phyloP scores from a whole-genome alignment of 2,888 invertebrate species.

The Stenurella melanura region DNA sequence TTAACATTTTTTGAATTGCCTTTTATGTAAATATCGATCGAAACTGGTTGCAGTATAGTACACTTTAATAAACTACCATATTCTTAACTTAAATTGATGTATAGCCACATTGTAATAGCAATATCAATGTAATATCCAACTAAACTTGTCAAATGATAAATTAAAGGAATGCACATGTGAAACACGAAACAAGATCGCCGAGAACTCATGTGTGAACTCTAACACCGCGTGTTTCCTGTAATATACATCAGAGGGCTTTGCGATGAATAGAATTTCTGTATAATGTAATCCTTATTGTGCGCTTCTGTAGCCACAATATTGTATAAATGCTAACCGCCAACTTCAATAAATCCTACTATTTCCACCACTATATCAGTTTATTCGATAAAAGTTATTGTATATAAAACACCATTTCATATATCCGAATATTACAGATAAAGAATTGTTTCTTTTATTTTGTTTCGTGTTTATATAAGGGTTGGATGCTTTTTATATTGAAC shows the following conservation, averaged over 20 bases:
- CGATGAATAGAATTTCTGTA: conserved; percentile 49
- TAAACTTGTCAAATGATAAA: conserved; percentile 33
- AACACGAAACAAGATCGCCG: conserved; percentile 47
- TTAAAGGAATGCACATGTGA: conserved; percentile 42
- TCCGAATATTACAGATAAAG: conserved; percentile 22
- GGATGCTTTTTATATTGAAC: conserved; percentile 15
- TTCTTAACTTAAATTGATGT: not conserved
- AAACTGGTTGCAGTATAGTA: too few relatives aligned
- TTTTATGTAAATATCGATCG: too few relatives aligned
- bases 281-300: conserved; percentile 54
- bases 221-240: conserved; percentile 52
- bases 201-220: conserved; percentile 54
- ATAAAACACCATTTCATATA: conserved; percentile 16
- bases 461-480: conserved; percentile 13
- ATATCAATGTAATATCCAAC: conserved; percentile 5
- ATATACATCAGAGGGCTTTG: conserved; percentile 47
- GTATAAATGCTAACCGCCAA: conserved; percentile 42
- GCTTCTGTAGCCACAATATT: conserved; percentile 46
- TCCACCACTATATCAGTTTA: conserved; percentile 36
- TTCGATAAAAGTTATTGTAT: conserved; percentile 37
- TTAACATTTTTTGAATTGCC: too few relatives aligned
- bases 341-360: conserved; percentile 43
- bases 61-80: too few relatives aligned
- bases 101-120: conserved; percentile 1
- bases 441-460: conserved; percentile 10